phyloP scores from a whole-genome alignment of 64 coral and sea anemone genomes.

The Montipora capricornis region DNA sequence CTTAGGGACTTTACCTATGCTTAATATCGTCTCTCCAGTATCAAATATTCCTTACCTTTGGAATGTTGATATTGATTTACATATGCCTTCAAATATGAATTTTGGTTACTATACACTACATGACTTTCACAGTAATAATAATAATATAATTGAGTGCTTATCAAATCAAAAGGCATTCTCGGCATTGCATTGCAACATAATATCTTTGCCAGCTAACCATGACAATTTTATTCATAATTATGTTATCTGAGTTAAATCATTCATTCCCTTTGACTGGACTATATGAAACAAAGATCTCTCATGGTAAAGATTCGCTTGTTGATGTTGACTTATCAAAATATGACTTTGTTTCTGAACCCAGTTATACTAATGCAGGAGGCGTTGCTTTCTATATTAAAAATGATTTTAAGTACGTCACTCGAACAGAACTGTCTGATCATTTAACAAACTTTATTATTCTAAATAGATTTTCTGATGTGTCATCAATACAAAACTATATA shows the following conservation, averaged over 20 bases:
- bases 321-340: constrained; percentile 41
- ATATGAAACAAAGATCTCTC: constrained; percentile 59
- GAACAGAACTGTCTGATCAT: no score
- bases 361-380: no score
- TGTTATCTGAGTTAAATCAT: constrained; percentile 45
- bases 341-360: constrained; percentile 17
- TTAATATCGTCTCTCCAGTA: not conserved
- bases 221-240: not conserved
- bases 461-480: no score
- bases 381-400: no score
- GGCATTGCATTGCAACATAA: constrained; percentile 47
- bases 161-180: constrained; percentile 15
- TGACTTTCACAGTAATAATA: constrained; percentile 31
- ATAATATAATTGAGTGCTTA: not conserved
- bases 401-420: no score
- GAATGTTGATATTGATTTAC: not conserved
- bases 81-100: not conserved
- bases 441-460: no score
- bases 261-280: constrained; percentile 58
- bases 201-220: constrained; percentile 26
- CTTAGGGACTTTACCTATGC: no score
- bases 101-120: constrained; percentile 62
- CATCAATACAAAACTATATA: no score
- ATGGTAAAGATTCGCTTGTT: constrained; percentile 62
- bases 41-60: not conserved